These are phyloP conservation scores for Dendrophyllia cribrosa DNA, from an alignment of 64 coral and sea anemone genomes.

Conservation along the genomic window DNA sequence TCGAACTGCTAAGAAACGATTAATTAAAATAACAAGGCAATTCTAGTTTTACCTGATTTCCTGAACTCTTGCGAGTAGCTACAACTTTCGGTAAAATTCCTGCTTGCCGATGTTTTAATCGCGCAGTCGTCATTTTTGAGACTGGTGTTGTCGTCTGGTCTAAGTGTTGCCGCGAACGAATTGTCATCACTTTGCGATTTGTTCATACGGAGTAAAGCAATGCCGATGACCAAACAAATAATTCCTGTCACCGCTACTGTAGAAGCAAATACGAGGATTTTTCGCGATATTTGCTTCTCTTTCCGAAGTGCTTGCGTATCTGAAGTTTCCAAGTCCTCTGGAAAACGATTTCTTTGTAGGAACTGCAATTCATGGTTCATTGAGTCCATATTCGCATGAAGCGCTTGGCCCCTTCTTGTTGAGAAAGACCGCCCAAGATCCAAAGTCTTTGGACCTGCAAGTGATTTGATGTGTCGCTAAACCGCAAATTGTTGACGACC, in stretches of 20 bases:
- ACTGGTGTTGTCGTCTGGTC: background rate
- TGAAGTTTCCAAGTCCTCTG: conserved; percentile 15
- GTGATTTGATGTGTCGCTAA: background rate
- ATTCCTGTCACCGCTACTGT: conserved; percentile 12
- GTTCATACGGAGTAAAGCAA: conserved; percentile 28
- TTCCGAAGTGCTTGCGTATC: conserved; percentile 26
- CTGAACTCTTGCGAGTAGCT: conserved; percentile 24
- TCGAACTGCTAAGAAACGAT: background rate
- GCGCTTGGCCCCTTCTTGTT: background rate
- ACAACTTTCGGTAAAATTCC: conserved; percentile 33
- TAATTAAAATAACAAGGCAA: conserved; percentile 2
- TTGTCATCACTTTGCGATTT: background rate
- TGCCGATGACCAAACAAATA: conserved; percentile 7
- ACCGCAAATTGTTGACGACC: background rate
- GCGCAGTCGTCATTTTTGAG: background rate
- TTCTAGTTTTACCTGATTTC: conserved; percentile 14
- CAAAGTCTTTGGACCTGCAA: background rate
- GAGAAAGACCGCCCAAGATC: background rate
- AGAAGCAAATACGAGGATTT: conserved; percentile 48
- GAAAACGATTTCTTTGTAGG: conserved; percentile 3
- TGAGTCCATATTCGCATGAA: background rate
- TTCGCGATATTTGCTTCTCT: conserved; percentile 39
- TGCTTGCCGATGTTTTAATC: background rate
- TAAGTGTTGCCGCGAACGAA: background rate
- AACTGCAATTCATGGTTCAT: conserved; percentile 34